Conservation (phyloP, 2,888 invertebrate species). For the Teinopalpus imperialis region DNA sequence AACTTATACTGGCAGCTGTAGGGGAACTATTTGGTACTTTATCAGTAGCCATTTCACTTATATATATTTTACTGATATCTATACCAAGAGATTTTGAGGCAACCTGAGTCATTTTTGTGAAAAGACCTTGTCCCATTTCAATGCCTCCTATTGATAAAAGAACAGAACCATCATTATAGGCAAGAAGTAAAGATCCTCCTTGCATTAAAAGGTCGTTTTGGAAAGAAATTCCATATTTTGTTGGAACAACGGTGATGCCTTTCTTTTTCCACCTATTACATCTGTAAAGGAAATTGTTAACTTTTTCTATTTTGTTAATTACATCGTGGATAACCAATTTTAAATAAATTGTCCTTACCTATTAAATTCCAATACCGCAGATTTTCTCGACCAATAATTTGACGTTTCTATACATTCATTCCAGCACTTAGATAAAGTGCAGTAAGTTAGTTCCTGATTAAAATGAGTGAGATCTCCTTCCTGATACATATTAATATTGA, state of each 20-base stretch:
- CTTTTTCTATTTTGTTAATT: not conserved
- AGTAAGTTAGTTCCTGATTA: constrained; percentile 87
- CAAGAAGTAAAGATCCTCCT: constrained; percentile 88
- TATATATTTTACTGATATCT: constrained; percentile 84
- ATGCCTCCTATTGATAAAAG: constrained; percentile 90
- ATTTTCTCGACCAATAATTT: constrained; percentile 82
- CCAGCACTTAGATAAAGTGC: constrained; percentile 89
- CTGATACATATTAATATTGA: constrained; percentile 88
- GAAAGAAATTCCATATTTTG: constrained; percentile 90
- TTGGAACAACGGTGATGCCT: constrained; percentile 87
- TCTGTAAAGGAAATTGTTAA: constrained; percentile 69
- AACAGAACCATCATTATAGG: constrained; percentile 91
- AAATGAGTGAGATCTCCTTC: constrained; percentile 91
- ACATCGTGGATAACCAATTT: not conserved
- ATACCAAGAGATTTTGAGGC: constrained; percentile 85
- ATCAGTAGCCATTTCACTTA: constrained; percentile 89
- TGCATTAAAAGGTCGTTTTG: constrained; percentile 86
- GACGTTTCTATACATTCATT: constrained; percentile 86
- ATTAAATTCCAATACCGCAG: constrained; percentile 86
- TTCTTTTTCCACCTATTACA: constrained; percentile 88
- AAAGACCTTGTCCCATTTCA: constrained; percentile 96
- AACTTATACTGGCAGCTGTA: constrained; percentile 89
- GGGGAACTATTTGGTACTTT: constrained; percentile 92
- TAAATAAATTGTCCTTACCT: constrained; percentile 60
- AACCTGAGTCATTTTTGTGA: constrained; percentile 94